Percentiles rank a stretch among this genome's conserved stretches.
Evolutionary conservation across 2,888 invertebrate genomes (phyloP).

Genomic region (Myopa tessellatipennis): DNA sequence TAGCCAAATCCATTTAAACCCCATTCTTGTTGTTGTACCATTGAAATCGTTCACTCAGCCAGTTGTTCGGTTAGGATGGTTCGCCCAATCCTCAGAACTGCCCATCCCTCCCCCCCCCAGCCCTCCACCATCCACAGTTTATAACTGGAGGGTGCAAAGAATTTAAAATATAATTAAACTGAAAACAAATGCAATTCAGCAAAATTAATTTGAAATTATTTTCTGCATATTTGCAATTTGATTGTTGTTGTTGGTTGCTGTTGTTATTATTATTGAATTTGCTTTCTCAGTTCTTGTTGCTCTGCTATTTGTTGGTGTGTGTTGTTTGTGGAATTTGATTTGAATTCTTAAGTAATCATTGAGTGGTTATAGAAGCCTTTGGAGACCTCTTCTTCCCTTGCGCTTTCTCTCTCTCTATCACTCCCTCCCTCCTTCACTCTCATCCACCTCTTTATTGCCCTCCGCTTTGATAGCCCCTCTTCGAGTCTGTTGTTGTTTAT

Average conservation of each 20-base stretch:
- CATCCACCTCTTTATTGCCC: background rate
- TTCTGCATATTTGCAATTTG: slow-evolving; percentile 5
- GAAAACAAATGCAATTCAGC: slow-evolving; percentile 32
- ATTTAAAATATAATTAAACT: slow-evolving; percentile 31
- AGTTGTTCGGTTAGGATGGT: background rate
- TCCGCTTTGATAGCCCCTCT: background rate
- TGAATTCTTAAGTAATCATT: slow-evolving; percentile 22
- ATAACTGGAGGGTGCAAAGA: slow-evolving; percentile 39
- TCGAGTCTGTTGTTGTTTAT: background rate
- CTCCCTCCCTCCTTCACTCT: background rate
- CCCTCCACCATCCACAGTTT: background rate
- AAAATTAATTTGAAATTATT: slow-evolving; percentile 55
- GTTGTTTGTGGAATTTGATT: background rate
- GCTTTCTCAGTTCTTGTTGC: background rate
- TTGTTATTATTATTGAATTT: background rate
- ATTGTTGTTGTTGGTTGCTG: background rate
- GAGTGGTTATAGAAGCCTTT: slow-evolving; percentile 43
- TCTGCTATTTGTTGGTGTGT: background rate
- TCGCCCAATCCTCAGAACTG: no score
- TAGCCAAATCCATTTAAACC: slow-evolving; percentile 54
- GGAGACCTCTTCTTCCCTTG: background rate
- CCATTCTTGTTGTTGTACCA: slow-evolving; percentile 24
- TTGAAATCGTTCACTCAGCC: background rate
- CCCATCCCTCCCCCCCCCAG: background rate
- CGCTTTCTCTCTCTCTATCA: no score